Conservation (phyloP, 2,888 invertebrate genomes). For the Drymonia ruficornis region DNA sequence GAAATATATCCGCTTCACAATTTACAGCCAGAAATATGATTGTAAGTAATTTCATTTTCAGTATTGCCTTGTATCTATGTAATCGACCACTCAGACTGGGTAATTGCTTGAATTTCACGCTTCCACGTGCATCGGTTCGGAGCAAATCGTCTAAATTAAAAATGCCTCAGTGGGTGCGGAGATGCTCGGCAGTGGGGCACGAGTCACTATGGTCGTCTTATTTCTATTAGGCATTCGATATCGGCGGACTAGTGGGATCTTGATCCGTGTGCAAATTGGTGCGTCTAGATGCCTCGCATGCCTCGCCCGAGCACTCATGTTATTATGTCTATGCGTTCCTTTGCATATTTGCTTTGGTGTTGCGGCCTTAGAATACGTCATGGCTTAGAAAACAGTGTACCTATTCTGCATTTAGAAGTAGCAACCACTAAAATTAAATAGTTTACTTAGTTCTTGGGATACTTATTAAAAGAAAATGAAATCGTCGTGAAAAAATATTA, state of each 20-base stretch:
- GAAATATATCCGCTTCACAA: conserved; percentile 14
- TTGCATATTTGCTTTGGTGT: no score
- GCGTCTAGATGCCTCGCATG: no score
- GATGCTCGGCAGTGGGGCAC: conserved; percentile 6
- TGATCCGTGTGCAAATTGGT: no score
- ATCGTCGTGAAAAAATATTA: no score
- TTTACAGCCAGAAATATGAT: background rate
- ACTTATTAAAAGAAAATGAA: no score
- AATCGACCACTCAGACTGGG: conserved; percentile 13
- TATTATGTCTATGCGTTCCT: no score
- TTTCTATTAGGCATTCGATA: conserved; percentile 2
- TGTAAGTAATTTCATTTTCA: background rate
- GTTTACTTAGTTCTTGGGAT: no score
- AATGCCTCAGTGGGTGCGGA: conserved; percentile 19
- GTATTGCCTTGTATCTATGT: conserved; percentile 11
- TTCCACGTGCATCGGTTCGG: conserved; percentile 20
- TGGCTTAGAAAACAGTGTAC: no score
- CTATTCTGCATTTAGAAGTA: no score
- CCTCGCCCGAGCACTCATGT: no score
- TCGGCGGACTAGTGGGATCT: background rate
- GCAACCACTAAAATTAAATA: no score
- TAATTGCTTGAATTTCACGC: conserved; percentile 35
- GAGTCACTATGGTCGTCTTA: conserved; percentile 9
- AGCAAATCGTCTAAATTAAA: conserved; percentile 34
- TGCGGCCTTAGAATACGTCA: no score